Conservation (phyloP, 2,113 vertebrate genomes). For the Boulengeromyrus knoepffleri region DNA sequence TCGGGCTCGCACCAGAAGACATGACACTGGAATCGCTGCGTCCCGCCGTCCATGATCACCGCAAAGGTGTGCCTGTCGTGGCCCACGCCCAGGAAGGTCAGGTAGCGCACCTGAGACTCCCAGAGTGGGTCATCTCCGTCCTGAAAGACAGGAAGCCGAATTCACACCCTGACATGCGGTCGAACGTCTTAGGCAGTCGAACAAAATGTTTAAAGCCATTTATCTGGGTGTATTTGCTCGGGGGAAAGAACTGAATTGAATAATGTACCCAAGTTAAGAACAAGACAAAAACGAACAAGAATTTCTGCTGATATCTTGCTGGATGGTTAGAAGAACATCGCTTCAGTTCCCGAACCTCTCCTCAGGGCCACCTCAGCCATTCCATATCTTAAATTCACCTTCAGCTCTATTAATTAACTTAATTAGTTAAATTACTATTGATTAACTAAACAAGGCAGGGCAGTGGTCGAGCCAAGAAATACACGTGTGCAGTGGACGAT, state of each 20-base stretch:
- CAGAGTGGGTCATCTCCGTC: conserved; percentile 73
- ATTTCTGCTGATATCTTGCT: background rate
- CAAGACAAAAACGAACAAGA: background rate
- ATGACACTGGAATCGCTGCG: conserved; percentile 86
- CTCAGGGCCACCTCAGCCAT: background rate
- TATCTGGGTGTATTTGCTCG: background rate
- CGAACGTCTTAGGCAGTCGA: background rate
- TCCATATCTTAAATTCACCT: background rate
- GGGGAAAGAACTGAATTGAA: background rate
- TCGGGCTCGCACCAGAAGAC: conserved; percentile 96
- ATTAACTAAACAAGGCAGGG: background rate
- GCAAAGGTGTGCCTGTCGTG: conserved; percentile 88
- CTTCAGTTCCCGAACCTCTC: background rate
- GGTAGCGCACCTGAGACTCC: conserved; percentile 83
- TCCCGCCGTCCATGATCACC: conserved; percentile 86
- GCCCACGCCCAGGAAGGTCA: conserved; percentile 94
- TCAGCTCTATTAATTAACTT: background rate
- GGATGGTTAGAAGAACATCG: background rate
- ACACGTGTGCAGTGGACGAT: background rate
- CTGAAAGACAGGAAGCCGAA: conserved; percentile 27
- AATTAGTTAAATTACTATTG: background rate
- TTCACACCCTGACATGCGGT: background rate
- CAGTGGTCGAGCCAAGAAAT: background rate
- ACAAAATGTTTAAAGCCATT: background rate
- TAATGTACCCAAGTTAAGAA: background rate